phyloP scores from a whole-genome alignment of 2,113 vertebrate species.

The Petrocephalus zakoni region DNA sequence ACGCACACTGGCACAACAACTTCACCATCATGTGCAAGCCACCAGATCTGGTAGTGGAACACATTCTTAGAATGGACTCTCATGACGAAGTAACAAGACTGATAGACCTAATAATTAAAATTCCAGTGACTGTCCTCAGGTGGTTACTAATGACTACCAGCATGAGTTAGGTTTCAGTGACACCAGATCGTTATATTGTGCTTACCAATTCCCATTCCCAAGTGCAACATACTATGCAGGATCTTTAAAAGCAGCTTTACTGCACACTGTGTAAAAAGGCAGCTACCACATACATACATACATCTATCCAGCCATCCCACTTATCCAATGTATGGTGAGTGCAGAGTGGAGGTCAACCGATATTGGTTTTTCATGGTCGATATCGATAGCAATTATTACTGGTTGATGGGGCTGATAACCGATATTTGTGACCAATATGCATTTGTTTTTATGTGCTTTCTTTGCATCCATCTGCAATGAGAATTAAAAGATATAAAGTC shows the following conservation, averaged over 20 bases:
- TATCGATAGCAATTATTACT: no score
- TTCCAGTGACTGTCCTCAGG: neutral
- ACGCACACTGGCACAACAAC: neutral
- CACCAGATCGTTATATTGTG: neutral
- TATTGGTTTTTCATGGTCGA: no score
- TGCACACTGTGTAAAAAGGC: neutral
- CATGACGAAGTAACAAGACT: neutral
- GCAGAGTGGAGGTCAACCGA: no score
- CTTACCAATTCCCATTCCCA: neutral
- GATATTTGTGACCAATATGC: no score
- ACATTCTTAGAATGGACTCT: neutral
- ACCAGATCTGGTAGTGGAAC: neutral
- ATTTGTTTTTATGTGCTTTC: no score
- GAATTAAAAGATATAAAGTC: no score
- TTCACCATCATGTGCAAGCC: neutral
- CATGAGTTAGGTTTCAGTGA: neutral
- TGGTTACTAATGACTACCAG: neutral
- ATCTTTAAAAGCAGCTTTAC: neutral
- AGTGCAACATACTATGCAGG: neutral
- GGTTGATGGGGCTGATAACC: no score
- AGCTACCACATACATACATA: neutral
- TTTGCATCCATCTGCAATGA: no score
- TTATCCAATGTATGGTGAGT: neutral
- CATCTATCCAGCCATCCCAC: neutral
- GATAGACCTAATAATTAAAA: slow-evolving; percentile 2